These are phyloP conservation scores for Cephalopachus bancanus DNA, from an alignment of 2,797 vertebrate species.

Conservation along the genomic window DNA sequence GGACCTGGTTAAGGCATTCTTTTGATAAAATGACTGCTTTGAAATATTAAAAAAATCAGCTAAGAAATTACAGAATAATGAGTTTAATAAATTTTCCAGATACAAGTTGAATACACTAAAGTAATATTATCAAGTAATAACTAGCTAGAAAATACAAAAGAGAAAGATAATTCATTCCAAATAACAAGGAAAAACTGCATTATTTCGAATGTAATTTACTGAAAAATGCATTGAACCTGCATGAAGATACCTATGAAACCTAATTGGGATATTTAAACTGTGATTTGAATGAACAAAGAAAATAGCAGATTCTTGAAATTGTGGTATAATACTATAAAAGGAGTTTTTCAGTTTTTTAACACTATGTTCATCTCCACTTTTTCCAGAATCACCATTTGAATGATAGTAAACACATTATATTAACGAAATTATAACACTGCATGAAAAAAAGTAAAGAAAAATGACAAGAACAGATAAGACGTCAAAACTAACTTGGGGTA, in stretches of 20 bases:
- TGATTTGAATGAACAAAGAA: constrained; percentile 36
- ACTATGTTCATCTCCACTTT: neutral
- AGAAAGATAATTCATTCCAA: constrained; percentile 34
- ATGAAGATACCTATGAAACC: neutral
- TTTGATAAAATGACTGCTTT: constrained; percentile 4
- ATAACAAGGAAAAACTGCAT: constrained; percentile 13
- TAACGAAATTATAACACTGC: neutral
- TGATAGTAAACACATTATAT: neutral
- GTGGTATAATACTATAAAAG: neutral
- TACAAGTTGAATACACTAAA: neutral
- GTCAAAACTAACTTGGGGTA: neutral
- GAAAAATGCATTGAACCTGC: constrained; percentile 40
- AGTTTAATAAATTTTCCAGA: constrained; percentile 37
- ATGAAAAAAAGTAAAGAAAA: neutral
- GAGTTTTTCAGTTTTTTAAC: neutral
- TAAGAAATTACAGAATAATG: constrained; percentile 28
- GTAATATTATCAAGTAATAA: constrained; percentile 14
- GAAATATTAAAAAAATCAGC: constrained; percentile 43
- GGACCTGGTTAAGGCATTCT: neutral
- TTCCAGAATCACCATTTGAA: neutral
- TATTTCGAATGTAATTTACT: neutral
- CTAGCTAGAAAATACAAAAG: neutral
- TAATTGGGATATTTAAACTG: constrained; percentile 15
- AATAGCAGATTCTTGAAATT: constrained; percentile 17
- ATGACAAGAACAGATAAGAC: neutral